These are phyloP conservation scores for Bembecia ichneumoniformis DNA, from an alignment of 2,888 invertebrate species.

Conservation along the genomic window DNA sequence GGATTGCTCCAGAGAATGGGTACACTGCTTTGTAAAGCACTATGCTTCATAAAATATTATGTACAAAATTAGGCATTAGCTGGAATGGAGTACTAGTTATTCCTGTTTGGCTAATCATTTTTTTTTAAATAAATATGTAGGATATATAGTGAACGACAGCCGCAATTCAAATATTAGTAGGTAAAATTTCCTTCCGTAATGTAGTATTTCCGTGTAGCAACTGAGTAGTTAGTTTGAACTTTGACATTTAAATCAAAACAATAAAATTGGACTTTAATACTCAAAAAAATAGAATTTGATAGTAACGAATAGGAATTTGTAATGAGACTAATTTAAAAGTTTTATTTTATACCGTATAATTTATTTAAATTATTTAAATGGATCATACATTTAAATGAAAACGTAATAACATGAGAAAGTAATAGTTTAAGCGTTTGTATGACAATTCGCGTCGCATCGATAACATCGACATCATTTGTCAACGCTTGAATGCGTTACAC, in stretches of 20 bases:
- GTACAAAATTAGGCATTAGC: too few species aligned
- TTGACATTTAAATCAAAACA: not conserved
- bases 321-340: not conserved
- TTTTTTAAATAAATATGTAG: too few species aligned
- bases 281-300: not conserved
- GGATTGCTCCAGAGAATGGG: too few species aligned
- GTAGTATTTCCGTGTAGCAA: not conserved
- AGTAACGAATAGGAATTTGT: not conserved
- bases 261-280: not conserved
- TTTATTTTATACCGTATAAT: not conserved
- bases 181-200: too few species aligned
- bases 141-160: too few species aligned
- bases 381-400: not conserved
- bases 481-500: slow-evolving; percentile 60
- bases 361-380: not conserved
- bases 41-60: too few species aligned
- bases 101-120: too few species aligned
- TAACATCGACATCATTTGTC: slow-evolving; percentile 56
- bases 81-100: too few species aligned
- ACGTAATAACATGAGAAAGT: not conserved
- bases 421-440: slow-evolving; percentile 10
- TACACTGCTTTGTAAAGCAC: too few species aligned
- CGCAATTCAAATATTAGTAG: too few species aligned
- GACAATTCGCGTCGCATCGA: slow-evolving; percentile 37
- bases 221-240: not conserved